Conservation (phyloP, 2,797 vertebrate genomes). For the Tiaroga cobitis region DNA sequence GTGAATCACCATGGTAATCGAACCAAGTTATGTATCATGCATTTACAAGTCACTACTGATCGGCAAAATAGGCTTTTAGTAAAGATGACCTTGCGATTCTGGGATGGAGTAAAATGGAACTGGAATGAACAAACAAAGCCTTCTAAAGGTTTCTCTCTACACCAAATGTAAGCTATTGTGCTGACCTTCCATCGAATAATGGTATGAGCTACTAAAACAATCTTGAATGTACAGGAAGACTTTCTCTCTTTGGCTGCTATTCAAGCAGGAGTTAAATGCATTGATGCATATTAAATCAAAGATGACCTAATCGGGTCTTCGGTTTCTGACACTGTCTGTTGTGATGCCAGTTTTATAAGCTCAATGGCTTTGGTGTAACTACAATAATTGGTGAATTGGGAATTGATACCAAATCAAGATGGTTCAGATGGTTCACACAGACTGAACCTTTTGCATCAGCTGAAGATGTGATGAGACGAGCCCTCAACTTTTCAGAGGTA, state of each 20-base stretch:
- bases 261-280: conserved; percentile 55
- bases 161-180: conserved; percentile 52
- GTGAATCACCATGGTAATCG: conserved; percentile 21
- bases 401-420: background rate
- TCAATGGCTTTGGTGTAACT: background rate
- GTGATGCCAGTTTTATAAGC: background rate
- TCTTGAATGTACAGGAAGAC: conserved; percentile 66
- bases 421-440: background rate
- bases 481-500: background rate
- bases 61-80: conserved; percentile 68
- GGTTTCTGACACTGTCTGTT: conserved; percentile 42
- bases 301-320: conserved; percentile 57
- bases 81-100: conserved; percentile 65
- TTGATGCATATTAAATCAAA: conserved; percentile 56
- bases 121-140: conserved; percentile 53
- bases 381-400: background rate
- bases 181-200: conserved; percentile 50
- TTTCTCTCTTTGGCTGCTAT: conserved; percentile 54
- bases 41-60: conserved; percentile 56
- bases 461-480: background rate
- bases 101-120: conserved; percentile 67
- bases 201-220: conserved; percentile 52
- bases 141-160: conserved; percentile 50
- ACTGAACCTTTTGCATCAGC: background rate
- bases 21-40: conserved; percentile 55